A percentile compares a stretch with the other conserved stretches of the same genome.
Conservation (phyloP, 2,113 vertebrate genomes). For the Monopterus albus region DNA sequence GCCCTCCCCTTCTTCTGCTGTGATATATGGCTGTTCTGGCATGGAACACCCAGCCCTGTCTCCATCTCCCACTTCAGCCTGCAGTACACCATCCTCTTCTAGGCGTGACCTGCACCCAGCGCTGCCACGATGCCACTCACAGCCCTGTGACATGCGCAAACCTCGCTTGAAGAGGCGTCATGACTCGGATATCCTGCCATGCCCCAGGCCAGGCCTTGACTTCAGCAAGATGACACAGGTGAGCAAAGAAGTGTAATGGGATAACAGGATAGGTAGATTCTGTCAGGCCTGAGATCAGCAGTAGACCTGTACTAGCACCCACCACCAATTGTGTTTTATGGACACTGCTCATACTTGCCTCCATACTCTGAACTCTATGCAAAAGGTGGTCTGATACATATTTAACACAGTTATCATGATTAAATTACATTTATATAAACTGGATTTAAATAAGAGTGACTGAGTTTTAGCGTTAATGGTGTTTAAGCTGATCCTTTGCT, state of each 20-base stretch:
- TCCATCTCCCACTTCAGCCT: conserved; percentile 83
- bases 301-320: too few species aligned
- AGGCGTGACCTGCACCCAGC: conserved; percentile 75
- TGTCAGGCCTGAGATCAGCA: too few species aligned
- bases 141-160: conserved; percentile 89
- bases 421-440: too few species aligned
- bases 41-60: conserved; percentile 80
- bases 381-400: not conserved
- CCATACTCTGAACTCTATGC: too few species aligned
- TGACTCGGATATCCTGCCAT: conserved; percentile 84
- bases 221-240: conserved; percentile 89
- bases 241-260: conserved; percentile 10
- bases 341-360: too few species aligned
- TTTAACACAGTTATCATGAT: not conserved
- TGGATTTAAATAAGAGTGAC: not conserved
- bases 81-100: conserved; percentile 84
- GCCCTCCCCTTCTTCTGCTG: conserved; percentile 55
- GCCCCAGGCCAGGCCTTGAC: conserved; percentile 83
- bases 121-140: conserved; percentile 88
- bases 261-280: too few species aligned
- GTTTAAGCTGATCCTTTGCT: not conserved
- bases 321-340: too few species aligned
- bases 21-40: conserved; percentile 65
- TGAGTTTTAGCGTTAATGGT: not conserved
- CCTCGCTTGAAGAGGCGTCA: conserved; percentile 87